Base-by-base conservation (phyloP, 2,113 vertebrate genomes). In the Vidua chalybeata region DNA sequence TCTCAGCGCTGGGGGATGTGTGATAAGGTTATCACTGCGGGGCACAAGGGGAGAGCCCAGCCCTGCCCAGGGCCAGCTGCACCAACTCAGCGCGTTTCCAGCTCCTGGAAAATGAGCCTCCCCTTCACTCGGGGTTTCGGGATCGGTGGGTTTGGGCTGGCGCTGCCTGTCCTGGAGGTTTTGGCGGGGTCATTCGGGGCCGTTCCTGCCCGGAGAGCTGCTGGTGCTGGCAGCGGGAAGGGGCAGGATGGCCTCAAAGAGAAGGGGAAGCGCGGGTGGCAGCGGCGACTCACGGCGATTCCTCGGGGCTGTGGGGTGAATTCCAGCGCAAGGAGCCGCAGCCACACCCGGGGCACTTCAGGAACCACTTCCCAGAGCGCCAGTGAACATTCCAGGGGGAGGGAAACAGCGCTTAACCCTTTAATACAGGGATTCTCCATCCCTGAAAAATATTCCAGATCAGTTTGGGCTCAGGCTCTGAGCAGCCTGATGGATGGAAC, bases 1-100 rank as follows among this genome's bases (percentile, higher is more conserved):
- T 30, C 49, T 18, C 3, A 2, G 23, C 48, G 1, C n/a, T 26
- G 2, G 43, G 66, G 22, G 31, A 7, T 35, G 28, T 5, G 79
- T 4, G 94, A 94, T 89, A 93, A 94, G 76, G 63, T 76, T 93
- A 93, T 91, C 76, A 3, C 39, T 5, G 39, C 0, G 2, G 52
- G 28, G 22, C 82, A 71, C 0, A 0, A 1, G 10, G 89, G 82
- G 20, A 75, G 9, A 28, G 21, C 23, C 58, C 9, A 5, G n/a
- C 71, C 46, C 89, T 56, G 62, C 62, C 63, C 15, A 4, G 66
- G 33, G 21, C 10, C 15, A 7, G 59, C 78, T 16, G 66, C 11
- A 9, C 20, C 33, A 17, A 8, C 4, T 1, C 24, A 1, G 4
- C 1, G 0, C 26, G 0, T 4, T 59, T 15, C 18, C n/a, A 82